Evolutionary conservation across 2,888 invertebrate genomes (phyloP), one percentile per base, ranked within the genome.

Genomic region (Aspidiotus destructor): DNA sequence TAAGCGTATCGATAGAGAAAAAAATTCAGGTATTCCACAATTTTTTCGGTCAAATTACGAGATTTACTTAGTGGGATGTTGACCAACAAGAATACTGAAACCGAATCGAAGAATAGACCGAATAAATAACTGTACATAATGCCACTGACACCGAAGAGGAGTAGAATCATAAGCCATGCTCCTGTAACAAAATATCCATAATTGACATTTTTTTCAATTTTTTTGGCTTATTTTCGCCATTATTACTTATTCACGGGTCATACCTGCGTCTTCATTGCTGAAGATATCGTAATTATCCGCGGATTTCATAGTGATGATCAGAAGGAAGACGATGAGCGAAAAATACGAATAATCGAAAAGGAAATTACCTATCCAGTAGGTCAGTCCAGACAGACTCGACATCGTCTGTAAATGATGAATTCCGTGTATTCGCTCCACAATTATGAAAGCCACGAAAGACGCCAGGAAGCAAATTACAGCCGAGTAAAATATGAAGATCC

Each of bases 351-450:
- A 73, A 77, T 89, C 88, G 73, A 81, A 81, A 0, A 80, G 1
- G 60, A 84, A 82, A 67, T 82, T 82, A 6, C 82, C 78, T 3
- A 79, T 54, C 89, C 89, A 90, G 76, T 86, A 86, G 9, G 80
- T 77, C 11, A 76, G 73, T 1, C 82, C 78, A 0, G 83, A 78
- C 41, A 86, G 81, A 7, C 87, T 86, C 0, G 84, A 80, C 84
- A 87, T 84, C 41, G 82, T 76, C 77, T 88, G 87, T 48, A 87
- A 75, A 73, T 84, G 85, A 40, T 87, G 85, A 48, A 87, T 80
- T 63, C 84, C 84, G 1, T 81, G 79, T 8, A 76, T 75, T 10
- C 83, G 80, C 77, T 90, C 89, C 64, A 78, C 78, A 72, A 85
- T 81, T 6, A 87, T 85, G 69, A 87, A 81, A 0, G 83, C 76